Evolutionary conservation across 2,888 invertebrate genomes (phyloP).

Genomic region (Callosobruchus maculatus): DNA sequence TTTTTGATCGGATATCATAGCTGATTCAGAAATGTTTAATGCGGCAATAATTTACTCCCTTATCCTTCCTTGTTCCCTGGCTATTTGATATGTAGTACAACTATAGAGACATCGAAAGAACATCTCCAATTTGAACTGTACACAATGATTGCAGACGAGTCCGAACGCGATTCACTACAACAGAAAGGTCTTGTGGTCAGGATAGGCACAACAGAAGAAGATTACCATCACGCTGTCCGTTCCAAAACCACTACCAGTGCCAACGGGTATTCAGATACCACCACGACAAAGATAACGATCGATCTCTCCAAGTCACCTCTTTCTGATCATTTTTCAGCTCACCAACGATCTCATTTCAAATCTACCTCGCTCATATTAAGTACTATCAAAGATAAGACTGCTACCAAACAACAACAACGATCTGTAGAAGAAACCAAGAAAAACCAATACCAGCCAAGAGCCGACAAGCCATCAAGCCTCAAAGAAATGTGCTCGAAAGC

Average conservation of each 20-base stretch:
- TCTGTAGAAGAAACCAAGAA: not conserved
- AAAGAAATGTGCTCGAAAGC: too few relatives aligned
- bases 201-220: conserved; percentile 46
- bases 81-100: too few relatives aligned
- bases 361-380: conserved; percentile 50
- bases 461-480: not conserved
- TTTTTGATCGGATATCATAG: too few relatives aligned
- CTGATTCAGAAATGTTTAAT: too few relatives aligned
- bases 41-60: too few relatives aligned
- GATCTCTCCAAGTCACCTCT: conserved; percentile 44
- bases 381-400: conserved; percentile 36
- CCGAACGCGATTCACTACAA: conserved; percentile 42
- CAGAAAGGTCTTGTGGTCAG: conserved; percentile 49
- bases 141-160: conserved; percentile 41
- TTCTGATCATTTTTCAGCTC: conserved; percentile 30
- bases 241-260: conserved; percentile 45
- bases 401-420: not conserved
- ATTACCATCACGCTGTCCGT: conserved; percentile 43
- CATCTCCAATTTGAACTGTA: not conserved
- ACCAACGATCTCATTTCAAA: conserved; percentile 43
- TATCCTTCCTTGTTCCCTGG: too few relatives aligned
- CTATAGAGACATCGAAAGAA: not conserved
- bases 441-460: not conserved
- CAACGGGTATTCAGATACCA: conserved; percentile 40
- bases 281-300: conserved; percentile 50